These are phyloP conservation scores for Epinotia ramella DNA, from an alignment of 2,888 invertebrate genomes.

Conservation along the genomic window DNA sequence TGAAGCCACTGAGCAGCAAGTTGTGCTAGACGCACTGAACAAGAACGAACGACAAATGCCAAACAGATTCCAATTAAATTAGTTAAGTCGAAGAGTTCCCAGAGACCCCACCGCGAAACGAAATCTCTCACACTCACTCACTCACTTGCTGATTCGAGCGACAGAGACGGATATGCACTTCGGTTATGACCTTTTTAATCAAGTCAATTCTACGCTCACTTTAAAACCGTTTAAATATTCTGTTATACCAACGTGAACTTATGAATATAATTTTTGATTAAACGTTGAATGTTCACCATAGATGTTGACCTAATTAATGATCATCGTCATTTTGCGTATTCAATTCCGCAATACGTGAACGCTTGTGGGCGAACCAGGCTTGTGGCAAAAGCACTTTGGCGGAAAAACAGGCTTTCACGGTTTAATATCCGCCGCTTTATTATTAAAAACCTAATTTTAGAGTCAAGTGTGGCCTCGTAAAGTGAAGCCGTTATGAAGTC, in stretches of 20 bases:
- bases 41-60: too few relatives aligned
- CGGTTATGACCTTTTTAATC: too few relatives aligned
- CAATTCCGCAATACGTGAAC: constrained; percentile 3
- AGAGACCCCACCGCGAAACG: too few relatives aligned
- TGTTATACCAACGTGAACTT: neutral
- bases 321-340: neutral
- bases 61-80: too few relatives aligned
- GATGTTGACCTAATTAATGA: neutral
- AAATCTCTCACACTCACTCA: too few relatives aligned
- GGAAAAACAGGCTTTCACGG: constrained; percentile 1
- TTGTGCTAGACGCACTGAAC: too few relatives aligned
- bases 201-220: too few relatives aligned
- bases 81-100: too few relatives aligned
- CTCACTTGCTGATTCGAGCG: too few relatives aligned
- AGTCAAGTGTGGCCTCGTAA: constrained; percentile 19
- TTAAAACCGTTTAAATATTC: neutral
- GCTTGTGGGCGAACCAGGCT: neutral
- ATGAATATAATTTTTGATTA: neutral
- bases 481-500: constrained; percentile 7
- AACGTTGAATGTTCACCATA: neutral
- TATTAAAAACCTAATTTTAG: constrained; percentile 19
- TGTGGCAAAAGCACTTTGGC: constrained; percentile 1
- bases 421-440: constrained; percentile 13
- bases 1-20: too few relatives aligned
- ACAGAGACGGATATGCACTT: too few relatives aligned